These are phyloP conservation scores for Gonatopus flavifemur DNA, from an alignment of 1,140 invertebrate species.

Conservation along the genomic window DNA sequence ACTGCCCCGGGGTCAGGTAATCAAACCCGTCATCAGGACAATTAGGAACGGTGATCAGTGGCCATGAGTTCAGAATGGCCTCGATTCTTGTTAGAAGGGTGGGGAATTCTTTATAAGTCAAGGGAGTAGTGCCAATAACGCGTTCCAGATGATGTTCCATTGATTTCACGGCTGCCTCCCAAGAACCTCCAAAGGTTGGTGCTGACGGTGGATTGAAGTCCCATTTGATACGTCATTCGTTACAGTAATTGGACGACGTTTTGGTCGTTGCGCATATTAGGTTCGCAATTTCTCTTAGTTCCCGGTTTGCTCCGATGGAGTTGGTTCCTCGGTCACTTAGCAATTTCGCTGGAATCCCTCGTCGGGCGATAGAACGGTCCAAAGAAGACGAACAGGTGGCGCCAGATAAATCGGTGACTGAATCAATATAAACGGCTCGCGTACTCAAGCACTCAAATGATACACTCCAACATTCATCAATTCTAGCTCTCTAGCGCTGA, in stretches of 20 bases:
- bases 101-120: not conserved
- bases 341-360: slow-evolving; percentile 30
- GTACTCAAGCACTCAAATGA: slow-evolving; percentile 34
- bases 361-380: slow-evolving; percentile 37
- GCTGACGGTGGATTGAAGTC: not conserved
- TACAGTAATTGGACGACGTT: not conserved
- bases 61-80: no score
- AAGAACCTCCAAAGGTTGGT: not conserved
- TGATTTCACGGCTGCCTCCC: not conserved
- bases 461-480: slow-evolving; percentile 35
- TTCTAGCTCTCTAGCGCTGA: slow-evolving; percentile 17
- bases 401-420: slow-evolving; percentile 34
- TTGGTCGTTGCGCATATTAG: not conserved
- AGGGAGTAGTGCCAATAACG: not conserved
- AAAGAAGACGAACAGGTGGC: slow-evolving; percentile 35
- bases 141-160: not conserved
- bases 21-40: slow-evolving; percentile 1
- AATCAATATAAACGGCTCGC: slow-evolving; percentile 42
- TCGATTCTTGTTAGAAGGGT: not conserved
- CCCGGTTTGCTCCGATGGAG: slow-evolving; percentile 34
- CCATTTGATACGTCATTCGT: not conserved
- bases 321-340: slow-evolving; percentile 41
- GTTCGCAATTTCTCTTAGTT: slow-evolving; percentile 15
- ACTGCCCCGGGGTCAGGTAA: no score
- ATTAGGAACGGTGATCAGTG: not conserved